Evolutionary conservation across 2,888 invertebrate species (phyloP).

Genomic region (Acanthopleura granulata): DNA sequence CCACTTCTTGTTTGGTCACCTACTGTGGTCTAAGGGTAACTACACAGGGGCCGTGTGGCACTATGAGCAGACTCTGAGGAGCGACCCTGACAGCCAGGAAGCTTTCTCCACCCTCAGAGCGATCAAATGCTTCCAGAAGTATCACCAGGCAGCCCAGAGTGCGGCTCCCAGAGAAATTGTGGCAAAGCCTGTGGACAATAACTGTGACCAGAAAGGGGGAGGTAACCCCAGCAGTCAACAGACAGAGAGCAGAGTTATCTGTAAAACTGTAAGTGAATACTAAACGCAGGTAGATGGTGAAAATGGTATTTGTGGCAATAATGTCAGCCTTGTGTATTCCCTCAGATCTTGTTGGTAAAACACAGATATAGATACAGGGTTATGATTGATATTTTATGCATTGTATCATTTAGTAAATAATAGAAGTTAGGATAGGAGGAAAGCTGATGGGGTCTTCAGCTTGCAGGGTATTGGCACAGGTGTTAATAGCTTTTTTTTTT

Average conservation of each 20-base stretch:
- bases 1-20: slow-evolving; percentile 78
- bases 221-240: slow-evolving; percentile 28
- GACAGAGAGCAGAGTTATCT: slow-evolving; percentile 63
- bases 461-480: too few species aligned
- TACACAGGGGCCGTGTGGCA: slow-evolving; percentile 65
- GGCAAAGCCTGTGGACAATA: slow-evolving; percentile 35
- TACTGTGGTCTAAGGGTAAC: slow-evolving; percentile 78
- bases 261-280: slow-evolving; percentile 57
- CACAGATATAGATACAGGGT: too few species aligned
- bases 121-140: slow-evolving; percentile 65
- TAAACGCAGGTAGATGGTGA: neutral
- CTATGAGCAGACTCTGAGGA: slow-evolving; percentile 63
- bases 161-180: slow-evolving; percentile 52
- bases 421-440: too few species aligned
- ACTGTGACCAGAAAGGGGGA: slow-evolving; percentile 38
- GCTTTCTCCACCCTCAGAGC: slow-evolving; percentile 61
- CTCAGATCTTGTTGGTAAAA: too few species aligned
- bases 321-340: too few species aligned
- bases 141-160: slow-evolving; percentile 58
- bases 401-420: too few species aligned
- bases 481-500: too few species aligned
- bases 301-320: too few species aligned
- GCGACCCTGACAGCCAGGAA: slow-evolving; percentile 57
- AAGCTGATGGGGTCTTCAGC: too few species aligned
- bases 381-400: too few species aligned